These are phyloP conservation scores for Antigone vipio DNA, from an alignment of 2,113 vertebrate genomes.

Conservation along the genomic window DNA sequence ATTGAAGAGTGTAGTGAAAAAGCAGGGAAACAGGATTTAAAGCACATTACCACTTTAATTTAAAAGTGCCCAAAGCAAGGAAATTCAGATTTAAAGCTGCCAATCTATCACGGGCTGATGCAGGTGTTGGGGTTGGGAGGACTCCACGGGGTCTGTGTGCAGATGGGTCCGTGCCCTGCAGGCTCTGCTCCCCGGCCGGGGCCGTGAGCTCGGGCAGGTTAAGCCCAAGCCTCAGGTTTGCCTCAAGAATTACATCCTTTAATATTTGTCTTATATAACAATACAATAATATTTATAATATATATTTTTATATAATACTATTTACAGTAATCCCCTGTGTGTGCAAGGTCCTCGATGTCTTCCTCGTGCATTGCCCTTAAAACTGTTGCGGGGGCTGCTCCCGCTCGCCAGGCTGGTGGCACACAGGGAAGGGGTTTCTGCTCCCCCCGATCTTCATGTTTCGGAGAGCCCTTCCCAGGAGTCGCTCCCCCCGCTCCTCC, in stretches of 20 bases:
- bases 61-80: constrained; percentile 65
- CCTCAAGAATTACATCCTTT: background rate
- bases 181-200: background rate
- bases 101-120: background rate
- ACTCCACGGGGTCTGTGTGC: background rate
- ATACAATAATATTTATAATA: background rate
- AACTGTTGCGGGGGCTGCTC: background rate
- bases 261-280: too few relatives aligned
- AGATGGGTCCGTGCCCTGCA: background rate
- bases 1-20: constrained; percentile 45
- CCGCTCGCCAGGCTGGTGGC: background rate
- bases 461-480: background rate
- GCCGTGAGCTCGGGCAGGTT: background rate
- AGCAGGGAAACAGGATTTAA: constrained; percentile 60
- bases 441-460: accelerated
- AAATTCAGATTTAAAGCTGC: constrained; percentile 59
- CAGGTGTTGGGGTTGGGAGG: constrained; percentile 22
- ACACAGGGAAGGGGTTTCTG: background rate
- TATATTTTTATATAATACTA: background rate
- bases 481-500: background rate
- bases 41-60: constrained; percentile 64
- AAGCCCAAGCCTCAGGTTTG: background rate
- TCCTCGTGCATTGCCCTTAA: accelerated
- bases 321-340: background rate
- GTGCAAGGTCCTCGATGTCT: background rate